phyloP scores from a whole-genome alignment of 2,888 invertebrate species.

The Lymantria monacha region DNA sequence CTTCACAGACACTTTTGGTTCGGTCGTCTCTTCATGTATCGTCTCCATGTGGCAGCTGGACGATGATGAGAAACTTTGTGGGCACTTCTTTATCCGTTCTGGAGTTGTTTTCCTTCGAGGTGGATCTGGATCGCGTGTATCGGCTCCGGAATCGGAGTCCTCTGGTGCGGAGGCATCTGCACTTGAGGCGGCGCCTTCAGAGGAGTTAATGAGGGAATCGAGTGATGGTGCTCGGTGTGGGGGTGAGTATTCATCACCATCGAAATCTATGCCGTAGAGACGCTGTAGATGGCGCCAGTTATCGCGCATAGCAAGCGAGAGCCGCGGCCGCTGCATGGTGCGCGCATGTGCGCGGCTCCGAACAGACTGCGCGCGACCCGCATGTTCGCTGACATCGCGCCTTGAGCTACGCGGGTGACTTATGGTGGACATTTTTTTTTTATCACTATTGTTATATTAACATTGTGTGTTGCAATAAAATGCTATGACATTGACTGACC shows the following conservation, averaged over 20 bases:
- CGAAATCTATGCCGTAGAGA: constrained; percentile 73
- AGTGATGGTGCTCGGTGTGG: constrained; percentile 81
- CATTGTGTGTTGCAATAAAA: constrained; percentile 17
- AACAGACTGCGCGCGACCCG: constrained; percentile 53
- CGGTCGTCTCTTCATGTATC: constrained; percentile 88
- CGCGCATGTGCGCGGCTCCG: constrained; percentile 71
- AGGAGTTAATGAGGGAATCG: constrained; percentile 87
- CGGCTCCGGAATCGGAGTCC: constrained; percentile 86
- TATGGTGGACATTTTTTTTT: constrained; percentile 36
- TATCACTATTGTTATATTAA: constrained; percentile 10
- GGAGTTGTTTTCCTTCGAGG: constrained; percentile 47
- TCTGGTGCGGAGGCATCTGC: constrained; percentile 84
- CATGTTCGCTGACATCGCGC: constrained; percentile 37
- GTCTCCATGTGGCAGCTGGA: constrained; percentile 90
- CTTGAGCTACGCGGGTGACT: constrained; percentile 36
- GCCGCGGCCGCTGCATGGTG: constrained; percentile 79
- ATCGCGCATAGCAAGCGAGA: constrained; percentile 80
- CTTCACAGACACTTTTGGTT: constrained; percentile 92
- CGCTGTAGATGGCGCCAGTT: constrained; percentile 79
- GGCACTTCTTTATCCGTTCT: constrained; percentile 62
- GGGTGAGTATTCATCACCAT: constrained; percentile 56
- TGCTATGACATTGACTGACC: constrained; percentile 26
- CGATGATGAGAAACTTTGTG: constrained; percentile 76
- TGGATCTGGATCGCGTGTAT: constrained; percentile 77
- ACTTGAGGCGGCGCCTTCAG: constrained; percentile 84